Conservation (phyloP, 2,888 invertebrate species). For the Elegia similella region DNA sequence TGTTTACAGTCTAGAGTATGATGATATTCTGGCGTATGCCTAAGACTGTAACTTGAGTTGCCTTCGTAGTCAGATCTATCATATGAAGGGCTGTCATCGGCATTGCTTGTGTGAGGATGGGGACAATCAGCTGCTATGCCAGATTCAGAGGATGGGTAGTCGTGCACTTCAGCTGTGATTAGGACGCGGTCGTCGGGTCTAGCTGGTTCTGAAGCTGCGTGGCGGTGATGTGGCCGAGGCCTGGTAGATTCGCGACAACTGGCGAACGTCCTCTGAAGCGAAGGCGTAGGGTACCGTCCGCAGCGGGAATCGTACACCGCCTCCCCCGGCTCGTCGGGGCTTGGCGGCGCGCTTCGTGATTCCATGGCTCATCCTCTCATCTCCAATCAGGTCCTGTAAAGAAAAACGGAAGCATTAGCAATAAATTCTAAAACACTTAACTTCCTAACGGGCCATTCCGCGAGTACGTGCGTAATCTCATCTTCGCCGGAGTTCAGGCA, state of each 20-base stretch:
- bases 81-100: conserved; percentile 73
- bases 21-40: conserved; percentile 66
- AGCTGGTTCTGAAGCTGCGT: conserved; percentile 72
- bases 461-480: conserved; percentile 1
- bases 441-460: conserved; percentile 14
- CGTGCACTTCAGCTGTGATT: conserved; percentile 75
- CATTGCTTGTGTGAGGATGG: conserved; percentile 70
- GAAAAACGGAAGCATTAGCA: conserved; percentile 28
- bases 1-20: conserved; percentile 70
- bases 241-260: conserved; percentile 69
- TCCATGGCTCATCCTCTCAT: conserved; percentile 80
- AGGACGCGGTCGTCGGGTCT: conserved; percentile 73
- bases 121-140: conserved; percentile 77
- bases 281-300: conserved; percentile 84
- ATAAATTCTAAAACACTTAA: conserved; percentile 1
- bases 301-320: conserved; percentile 89
- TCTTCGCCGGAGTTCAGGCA: not conserved
- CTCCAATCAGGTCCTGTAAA: conserved; percentile 64
- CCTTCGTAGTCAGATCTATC: conserved; percentile 74
- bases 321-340: conserved; percentile 80
- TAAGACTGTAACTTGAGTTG: conserved; percentile 66
- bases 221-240: conserved; percentile 68
- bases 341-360: conserved; percentile 81
- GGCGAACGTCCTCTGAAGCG: conserved; percentile 70
- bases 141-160: conserved; percentile 79